Percentiles rank a stretch among this genome's conserved stretches.
phyloP scores from a whole-genome alignment of 2,888 invertebrate species.

The Acleris laterana region DNA sequence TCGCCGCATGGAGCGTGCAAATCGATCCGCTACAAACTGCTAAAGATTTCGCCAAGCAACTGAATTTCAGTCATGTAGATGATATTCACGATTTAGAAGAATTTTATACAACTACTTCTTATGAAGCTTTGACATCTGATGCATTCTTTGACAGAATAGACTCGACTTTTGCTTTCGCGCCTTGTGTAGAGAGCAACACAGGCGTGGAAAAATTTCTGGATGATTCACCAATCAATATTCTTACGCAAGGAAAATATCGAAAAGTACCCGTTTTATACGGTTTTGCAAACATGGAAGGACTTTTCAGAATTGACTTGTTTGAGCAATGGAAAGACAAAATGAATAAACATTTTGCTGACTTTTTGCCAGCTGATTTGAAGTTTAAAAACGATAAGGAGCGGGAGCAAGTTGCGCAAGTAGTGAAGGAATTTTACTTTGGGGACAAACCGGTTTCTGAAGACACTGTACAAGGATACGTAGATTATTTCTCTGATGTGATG shows the following conservation, averaged over 20 bases:
- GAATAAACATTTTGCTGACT: conserved; percentile 61
- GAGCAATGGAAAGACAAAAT: conserved; percentile 52
- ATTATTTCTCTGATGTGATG: conserved; percentile 62
- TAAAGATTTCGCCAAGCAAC: conserved; percentile 50
- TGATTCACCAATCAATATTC: conserved; percentile 52
- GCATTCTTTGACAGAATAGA: conserved; percentile 20
- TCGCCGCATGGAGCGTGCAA: conserved; percentile 52
- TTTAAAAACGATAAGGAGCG: conserved; percentile 51
- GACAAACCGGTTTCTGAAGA: conserved; percentile 45
- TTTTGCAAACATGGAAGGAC: conserved; percentile 55
- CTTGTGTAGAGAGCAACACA: conserved; percentile 48
- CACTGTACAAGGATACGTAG: conserved; percentile 50
- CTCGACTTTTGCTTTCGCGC: conserved; percentile 40
- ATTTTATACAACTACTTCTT: conserved; percentile 53
- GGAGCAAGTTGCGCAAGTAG: conserved; percentile 45
- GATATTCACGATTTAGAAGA: conserved; percentile 53
- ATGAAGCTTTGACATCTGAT: conserved; percentile 45
- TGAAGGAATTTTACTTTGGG: conserved; percentile 61
- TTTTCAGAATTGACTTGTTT: conserved; percentile 46
- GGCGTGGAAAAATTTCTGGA: conserved; percentile 52
- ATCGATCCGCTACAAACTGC: conserved; percentile 57
- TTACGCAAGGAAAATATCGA: conserved; percentile 44
- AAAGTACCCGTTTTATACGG: conserved; percentile 58
- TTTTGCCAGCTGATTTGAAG: conserved; percentile 58
- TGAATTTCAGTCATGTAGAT: conserved; percentile 48